Base-by-base conservation (phyloP, 2,888 invertebrate genomes). In the Drosophila leonis region DNA sequence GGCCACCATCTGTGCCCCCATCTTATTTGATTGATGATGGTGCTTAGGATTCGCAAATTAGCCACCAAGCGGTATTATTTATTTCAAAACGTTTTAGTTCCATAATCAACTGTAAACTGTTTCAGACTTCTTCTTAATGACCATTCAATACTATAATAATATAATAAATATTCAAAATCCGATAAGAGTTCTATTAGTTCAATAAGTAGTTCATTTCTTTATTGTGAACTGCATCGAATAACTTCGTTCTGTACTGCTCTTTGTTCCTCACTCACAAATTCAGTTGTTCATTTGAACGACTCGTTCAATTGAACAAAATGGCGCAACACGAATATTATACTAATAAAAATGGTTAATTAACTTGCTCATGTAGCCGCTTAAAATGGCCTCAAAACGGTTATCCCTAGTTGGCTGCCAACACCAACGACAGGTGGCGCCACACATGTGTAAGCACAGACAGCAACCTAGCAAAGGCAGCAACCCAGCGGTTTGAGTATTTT, bases 21-120 rank as follows among this genome's bases (percentile, higher is more conserved):
- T 31, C 13, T 35, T 62, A 18, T 41, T 64, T 77, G 76, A 77
- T 77, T 77, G 76, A 77, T 77, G 79, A 69, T 65, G 48, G 15
- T 49, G 62, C 41, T 29, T 41, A 8, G 9, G 29, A 63, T n/a
- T 51, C 27, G 42, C 27, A 35, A 29, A 27, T 68, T 49, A 35
- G 51, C 15, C 49, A 39, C 44, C 35, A 48, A 62, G 13, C 59
- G 59, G 65, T 60, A 63, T 48, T 33, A 29, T 39, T 44, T 62
- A 57, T 56, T 55, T 10, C 13, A 24, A 24, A 24, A 24, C 24
- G 24, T 24, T 24, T 24, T 24, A 24, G 12, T 10, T 15, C 24
- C n/a, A 29, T 52, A 31, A 20, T 33, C 24, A 42, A 29, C 20
- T 33, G 37, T 33, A 29, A 42, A 29, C 20, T 33, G 37, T 59